Base-by-base conservation (phyloP, 2,888 invertebrate genomes). In the Plebejus anna region DNA sequence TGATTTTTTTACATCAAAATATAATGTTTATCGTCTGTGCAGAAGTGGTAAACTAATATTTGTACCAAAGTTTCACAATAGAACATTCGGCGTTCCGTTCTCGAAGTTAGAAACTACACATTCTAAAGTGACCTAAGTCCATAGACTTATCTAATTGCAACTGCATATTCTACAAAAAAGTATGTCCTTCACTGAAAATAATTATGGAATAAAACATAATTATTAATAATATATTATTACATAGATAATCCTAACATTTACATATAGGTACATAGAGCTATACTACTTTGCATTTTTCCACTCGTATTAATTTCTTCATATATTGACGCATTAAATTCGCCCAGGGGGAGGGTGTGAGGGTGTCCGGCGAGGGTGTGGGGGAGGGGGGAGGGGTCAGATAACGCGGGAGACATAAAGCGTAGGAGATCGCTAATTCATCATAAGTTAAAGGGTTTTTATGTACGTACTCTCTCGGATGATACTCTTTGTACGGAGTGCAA, bases 361-460 rank as follows among this genome's bases (percentile, higher is more conserved):
- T 81, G 83, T 80, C 81, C 82, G 77, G 77, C 75, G 80, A 82
- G 80, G 83, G 79, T 80, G 75, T 75, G 81, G 85, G 86, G 13
- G 28, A 80, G 82, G 80, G 83, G 80, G 76, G 76, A 81, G 85
- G 86, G 84, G 85, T 82, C 80, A 91, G 92, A 91, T 91, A 92
- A 89, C 91, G 82, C 84, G 90, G 90, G 92, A 92, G 92, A 93
- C 91, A 92, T 92, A 91, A 91, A 92, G 88, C 92, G 91, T 89
- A 92, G 91, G 90, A 93, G 92, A 93, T 93, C 92, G 94, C 94
- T 94, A 94, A 94, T 94, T 93, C 94, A 94, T 94, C 94, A 94
- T 94, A 94, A 94, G 93, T 94, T 94, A 93, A 94, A 94, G 94
- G 94, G 92, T 93, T 93, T 92, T 93, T 94, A 93, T 90, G 91